These are phyloP conservation scores for Nymphalis io DNA, from an alignment of 1,140 invertebrate genomes.

Conservation along the genomic window DNA sequence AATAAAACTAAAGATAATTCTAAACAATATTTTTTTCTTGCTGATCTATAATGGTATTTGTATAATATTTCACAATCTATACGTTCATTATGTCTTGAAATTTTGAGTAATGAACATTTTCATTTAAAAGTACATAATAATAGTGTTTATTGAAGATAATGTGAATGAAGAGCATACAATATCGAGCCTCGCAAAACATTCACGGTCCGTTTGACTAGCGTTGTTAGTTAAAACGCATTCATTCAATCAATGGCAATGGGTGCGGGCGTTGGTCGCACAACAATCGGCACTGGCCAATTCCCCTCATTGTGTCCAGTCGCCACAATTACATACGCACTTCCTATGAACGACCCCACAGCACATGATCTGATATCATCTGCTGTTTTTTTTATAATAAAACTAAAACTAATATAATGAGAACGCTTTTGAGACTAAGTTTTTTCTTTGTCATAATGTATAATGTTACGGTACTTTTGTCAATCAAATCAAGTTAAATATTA, in stretches of 20 bases:
- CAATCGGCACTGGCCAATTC: slow-evolving; percentile 77
- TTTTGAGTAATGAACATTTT: too few species aligned
- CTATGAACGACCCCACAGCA: slow-evolving; percentile 58
- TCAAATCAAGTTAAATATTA: too few species aligned
- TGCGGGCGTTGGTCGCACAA: slow-evolving; percentile 77
- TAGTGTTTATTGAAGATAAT: slow-evolving; percentile 7
- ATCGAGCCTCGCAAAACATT: slow-evolving; percentile 48
- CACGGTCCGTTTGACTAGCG: slow-evolving; percentile 57
- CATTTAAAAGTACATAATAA: background rate
- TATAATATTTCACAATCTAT: too few species aligned
- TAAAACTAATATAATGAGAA: too few species aligned
- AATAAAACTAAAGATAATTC: too few species aligned
- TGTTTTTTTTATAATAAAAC: slow-evolving; percentile 14
- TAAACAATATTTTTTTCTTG: too few species aligned
- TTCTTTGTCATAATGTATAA: background rate
- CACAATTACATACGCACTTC: slow-evolving; percentile 74
- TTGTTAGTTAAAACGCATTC: slow-evolving; percentile 73
- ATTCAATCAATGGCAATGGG: slow-evolving; percentile 77
- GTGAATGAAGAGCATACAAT: slow-evolving; percentile 7
- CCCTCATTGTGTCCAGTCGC: slow-evolving; percentile 76
- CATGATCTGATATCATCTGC: slow-evolving; percentile 57
- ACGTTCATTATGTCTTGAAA: too few species aligned
- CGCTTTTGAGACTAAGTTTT: background rate
- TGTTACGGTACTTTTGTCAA: too few species aligned
- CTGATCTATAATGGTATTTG: too few species aligned